Evolutionary conservation across 2,797 vertebrate genomes (phyloP), one percentile per base, ranked within the genome.

Genomic region (Leptatherina wallacei): DNA sequence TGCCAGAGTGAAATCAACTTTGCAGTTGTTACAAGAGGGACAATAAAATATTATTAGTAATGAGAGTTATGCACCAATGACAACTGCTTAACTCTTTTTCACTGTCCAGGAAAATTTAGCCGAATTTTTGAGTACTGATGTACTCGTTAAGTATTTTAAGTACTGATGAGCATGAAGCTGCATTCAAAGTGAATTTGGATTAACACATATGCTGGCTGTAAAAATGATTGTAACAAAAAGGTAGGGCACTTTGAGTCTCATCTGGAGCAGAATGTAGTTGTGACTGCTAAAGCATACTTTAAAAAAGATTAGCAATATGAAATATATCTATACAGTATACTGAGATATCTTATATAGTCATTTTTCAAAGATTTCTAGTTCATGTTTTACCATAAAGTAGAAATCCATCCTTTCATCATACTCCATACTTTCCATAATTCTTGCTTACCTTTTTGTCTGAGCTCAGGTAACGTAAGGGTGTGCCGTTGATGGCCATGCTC

Each of bases 401-500:
- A 32, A 32, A 32, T 32, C 30, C 6, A 32, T 14, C 13, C 13
- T 14, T 14, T 6, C 2, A 3, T 6, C 13, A 11, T 12, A 4
- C 9, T 12, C 24, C 4, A 0, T 11, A n/a, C 10, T 38, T 54
- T 30, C 65, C 20, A 1, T 1, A 12, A 30, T n/a, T 8, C 1
- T 22, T 65, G 57, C 85, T 56, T 73, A 93, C 92, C 90, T 88
- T 73, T 0, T 1, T 11, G 6, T 56, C 77, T 76, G 36, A 86
- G 72, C 14, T 86, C 89, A 42, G 90, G 78, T 29, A 88, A 20
- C 20, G 44, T 64, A 13, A 89, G 78, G 16, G 3, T 7, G 14
- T 78, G 77, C 33, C 60, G 75, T 12, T 36, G 58, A 4, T 2
- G 2, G 13, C 11, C 30, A 20, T 35, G 59, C n/a, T 40, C 60